Base-by-base conservation (phyloP, 2,888 invertebrate species). In the Cosmorhoe ocellata region DNA sequence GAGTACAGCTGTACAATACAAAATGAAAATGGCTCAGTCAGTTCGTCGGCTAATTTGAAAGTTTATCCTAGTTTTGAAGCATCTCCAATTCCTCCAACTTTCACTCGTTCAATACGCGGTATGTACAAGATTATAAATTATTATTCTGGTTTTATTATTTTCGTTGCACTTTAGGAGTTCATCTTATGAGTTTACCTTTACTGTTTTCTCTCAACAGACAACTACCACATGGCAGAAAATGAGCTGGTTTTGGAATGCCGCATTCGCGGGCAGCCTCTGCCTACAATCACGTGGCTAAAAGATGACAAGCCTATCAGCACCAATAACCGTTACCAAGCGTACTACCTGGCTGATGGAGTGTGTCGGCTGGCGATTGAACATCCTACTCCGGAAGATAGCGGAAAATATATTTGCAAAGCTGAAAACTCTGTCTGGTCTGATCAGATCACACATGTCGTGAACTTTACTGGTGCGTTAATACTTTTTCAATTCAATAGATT, bases 1-100 rank as follows among this genome's bases (percentile, higher is more conserved):
- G 94, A 95, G 69, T 97, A 96, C 71, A 92, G 93, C 2, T 97
- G 97, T 71, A 91, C 94, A 1, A 96, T 95, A 5, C 92, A 91
- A 61, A 97, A 97, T 74, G 91, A 92, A 43, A 93, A 95, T 64
- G 97, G 97, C 11, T 92, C 93, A 48, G 88, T 92, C 0, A 91
- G 91, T 9, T 94, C 94, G 1, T 92, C 94, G n/a, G 94, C 95
- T 1, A 92, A 92, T 51, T 80, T 97, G 13, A 93, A 93, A 69
- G 94, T 96, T 13, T 94, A 94, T 69, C 94, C 95, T 40, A 92
- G 93, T 61, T 94, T 93, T 66, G 94, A 95, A 74, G 91, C 94
- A 2, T 90, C 93, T 5, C 92, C 94, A 0, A 91, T 93, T 56
- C 92, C 94, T 1, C 94, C 95, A 7, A 94, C 93, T 10, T 96